Percentiles rank a stretch among this genome's conserved stretches.
Conservation (phyloP, 37 sponge, comb jelly and placozoan species). For the Haliclona indistincta region DNA sequence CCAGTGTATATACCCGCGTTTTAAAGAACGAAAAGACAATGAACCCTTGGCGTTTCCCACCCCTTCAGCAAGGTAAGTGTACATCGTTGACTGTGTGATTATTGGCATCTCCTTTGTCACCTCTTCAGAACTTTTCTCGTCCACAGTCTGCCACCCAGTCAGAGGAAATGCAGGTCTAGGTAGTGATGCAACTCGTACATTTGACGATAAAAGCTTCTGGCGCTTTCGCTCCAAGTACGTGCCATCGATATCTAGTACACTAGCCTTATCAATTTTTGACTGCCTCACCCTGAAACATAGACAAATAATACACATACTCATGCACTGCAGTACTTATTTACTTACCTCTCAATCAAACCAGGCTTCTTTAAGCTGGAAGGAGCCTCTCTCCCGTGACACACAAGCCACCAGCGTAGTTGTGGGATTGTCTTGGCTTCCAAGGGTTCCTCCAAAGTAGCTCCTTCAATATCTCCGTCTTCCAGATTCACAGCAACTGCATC, state of each 20-base stretch:
- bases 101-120: constrained; percentile 30
- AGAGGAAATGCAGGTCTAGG: constrained; percentile 24
- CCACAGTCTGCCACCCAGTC: constrained; percentile 37
- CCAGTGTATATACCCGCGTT: constrained; percentile 51
- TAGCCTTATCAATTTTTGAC: not conserved
- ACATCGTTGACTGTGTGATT: constrained; percentile 55
- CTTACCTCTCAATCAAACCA: too few species aligned
- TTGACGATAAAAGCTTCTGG: constrained; percentile 26
- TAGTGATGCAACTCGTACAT: constrained; percentile 7
- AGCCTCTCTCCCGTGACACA: too few species aligned
- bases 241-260: constrained; percentile 55
- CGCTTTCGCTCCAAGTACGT: constrained; percentile 41
- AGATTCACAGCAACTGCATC: too few species aligned
- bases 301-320: too few species aligned
- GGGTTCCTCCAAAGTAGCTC: too few species aligned
- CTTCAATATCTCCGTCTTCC: too few species aligned
- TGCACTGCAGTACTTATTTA: too few species aligned
- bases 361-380: too few species aligned
- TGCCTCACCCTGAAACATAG: not conserved
- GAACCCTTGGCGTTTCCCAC: constrained; percentile 12
- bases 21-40: constrained; percentile 53
- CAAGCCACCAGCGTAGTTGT: too few species aligned
- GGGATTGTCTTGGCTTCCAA: too few species aligned
- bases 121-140: constrained; percentile 12
- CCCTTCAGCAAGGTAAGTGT: constrained; percentile 47